Evolutionary conservation across 2,888 invertebrate species (phyloP), one percentile per base, ranked within the genome.

Genomic region (Chrysomela aeneicollis): DNA sequence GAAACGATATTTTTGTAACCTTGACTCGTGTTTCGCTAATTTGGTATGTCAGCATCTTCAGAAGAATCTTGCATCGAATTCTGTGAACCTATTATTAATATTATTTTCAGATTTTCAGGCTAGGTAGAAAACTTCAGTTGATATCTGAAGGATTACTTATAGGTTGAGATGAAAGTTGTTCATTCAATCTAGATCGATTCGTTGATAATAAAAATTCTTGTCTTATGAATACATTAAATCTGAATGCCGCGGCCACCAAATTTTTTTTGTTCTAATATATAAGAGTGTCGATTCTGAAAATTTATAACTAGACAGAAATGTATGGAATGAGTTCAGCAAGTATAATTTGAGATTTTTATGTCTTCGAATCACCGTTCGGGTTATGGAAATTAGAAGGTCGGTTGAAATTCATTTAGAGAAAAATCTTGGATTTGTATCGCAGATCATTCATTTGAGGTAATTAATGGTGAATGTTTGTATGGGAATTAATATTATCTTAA

Each of bases 101-200:
- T 49, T 47, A 59, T 49, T 53, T 46, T 49, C 58, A 61, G 61
- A 58, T 50, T 61, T 53, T 32, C 49, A 58, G 19, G 42, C 46
- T 35, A 35, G 12, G n/a, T n/a, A n/a, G n/a, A n/a, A n/a, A n/a
- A n/a, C n/a, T n/a, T n/a, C n/a, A n/a, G n/a, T n/a, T n/a, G n/a
- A 49, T 61, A 58, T 61, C 58, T 61, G 53, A 65, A 65, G 65
- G 61, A 57, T 57, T 57, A 46, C 22, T 57, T 46, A 46, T 17
- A 57, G 57, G n/a, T 46, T 57, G 42, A 59, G 61, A 68, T 65
- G 68, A 68, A 68, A 68, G 68, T 65, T 68, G 68, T 63, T 61
- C 61, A 61, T 61, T 65, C 65, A 59, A 65, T 63, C 61, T 61
- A 65, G 68, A 68, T 68, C 68, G 65, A 68, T 65, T 65, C 65